Conservation (phyloP, 2,797 vertebrate genomes). For the Sebastiscus albofasciatus region DNA sequence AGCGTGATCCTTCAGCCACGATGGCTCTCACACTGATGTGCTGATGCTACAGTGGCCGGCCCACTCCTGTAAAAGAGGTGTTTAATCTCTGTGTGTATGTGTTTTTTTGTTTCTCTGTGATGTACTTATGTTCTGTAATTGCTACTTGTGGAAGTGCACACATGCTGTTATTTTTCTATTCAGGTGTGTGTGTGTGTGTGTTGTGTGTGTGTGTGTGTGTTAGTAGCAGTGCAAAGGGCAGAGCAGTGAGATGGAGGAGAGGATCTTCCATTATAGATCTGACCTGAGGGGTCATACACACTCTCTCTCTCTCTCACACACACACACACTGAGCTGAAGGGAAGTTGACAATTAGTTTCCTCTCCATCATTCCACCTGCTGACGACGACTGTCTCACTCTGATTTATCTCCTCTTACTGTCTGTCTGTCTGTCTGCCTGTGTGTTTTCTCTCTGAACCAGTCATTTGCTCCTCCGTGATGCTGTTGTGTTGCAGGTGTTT, state of each 20-base stretch:
- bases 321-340: constrained; percentile 5
- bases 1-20: too few relatives aligned
- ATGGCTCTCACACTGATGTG: too few relatives aligned
- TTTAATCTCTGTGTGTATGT: background rate
- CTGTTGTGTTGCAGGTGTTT: background rate
- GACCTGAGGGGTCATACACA: constrained; percentile 49
- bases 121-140: background rate
- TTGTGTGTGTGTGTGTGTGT: constrained; percentile 1
- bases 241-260: constrained; percentile 54
- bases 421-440: background rate
- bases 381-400: constrained; percentile 29
- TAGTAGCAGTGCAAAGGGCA: constrained; percentile 32
- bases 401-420: constrained; percentile 42
- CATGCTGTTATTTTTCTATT: background rate
- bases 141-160: background rate
- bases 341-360: constrained; percentile 53
- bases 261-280: constrained; percentile 68
- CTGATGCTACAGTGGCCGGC: background rate
- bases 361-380: constrained; percentile 50
- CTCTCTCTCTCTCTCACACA: background rate
- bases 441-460: background rate
- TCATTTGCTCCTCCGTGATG: background rate
- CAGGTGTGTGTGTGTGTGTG: background rate
- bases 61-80: background rate
- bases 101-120: background rate